Conservation (phyloP, 1,140 invertebrate species). For the Penaeus japonicus region DNA sequence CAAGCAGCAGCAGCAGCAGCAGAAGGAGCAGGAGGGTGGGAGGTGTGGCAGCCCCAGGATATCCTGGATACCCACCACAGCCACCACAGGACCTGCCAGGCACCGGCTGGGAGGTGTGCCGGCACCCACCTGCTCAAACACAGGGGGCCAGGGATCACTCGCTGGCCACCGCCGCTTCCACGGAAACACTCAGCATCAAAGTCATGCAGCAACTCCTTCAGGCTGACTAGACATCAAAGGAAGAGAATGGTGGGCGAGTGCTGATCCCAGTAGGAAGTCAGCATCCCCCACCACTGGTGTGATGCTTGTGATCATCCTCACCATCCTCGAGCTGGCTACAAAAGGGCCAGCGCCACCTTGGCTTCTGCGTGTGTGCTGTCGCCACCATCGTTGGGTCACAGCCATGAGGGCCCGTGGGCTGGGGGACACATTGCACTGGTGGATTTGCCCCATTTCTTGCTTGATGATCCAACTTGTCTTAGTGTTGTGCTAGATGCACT, state of each 20-base stretch:
- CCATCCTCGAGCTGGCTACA: conserved; percentile 36
- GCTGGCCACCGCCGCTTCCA: conserved; percentile 48
- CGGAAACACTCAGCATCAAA: conserved; percentile 55
- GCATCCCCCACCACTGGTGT: conserved; percentile 39
- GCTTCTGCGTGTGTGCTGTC: conserved; percentile 49
- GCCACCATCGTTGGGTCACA: conserved; percentile 50
- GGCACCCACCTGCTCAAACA: conserved; percentile 30
- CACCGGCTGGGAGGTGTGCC: conserved; percentile 30
- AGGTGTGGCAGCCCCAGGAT: conserved; percentile 27
- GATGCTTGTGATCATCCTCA: conserved; percentile 42
- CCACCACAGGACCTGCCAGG: conserved; percentile 27
- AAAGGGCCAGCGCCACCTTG: conserved; percentile 42
- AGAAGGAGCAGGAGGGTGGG: conserved; percentile 28
- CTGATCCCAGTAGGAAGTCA: conserved; percentile 14
- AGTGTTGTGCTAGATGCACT: conserved; percentile 42
- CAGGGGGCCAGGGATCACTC: conserved; percentile 26
- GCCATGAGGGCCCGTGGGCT: conserved; percentile 38
- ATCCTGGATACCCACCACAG: conserved; percentile 22
- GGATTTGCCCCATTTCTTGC: conserved; percentile 25
- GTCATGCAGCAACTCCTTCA: conserved; percentile 57
- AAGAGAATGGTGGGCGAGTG: conserved; percentile 53
- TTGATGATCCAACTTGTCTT: conserved; percentile 38
- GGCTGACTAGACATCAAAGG: conserved; percentile 57
- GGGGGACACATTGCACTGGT: conserved; percentile 42
- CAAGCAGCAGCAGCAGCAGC: conserved; percentile 47